These are phyloP conservation scores for Phylloscopus trochiloides DNA, from an alignment of 2,113 vertebrate species.

Conservation along the genomic window DNA sequence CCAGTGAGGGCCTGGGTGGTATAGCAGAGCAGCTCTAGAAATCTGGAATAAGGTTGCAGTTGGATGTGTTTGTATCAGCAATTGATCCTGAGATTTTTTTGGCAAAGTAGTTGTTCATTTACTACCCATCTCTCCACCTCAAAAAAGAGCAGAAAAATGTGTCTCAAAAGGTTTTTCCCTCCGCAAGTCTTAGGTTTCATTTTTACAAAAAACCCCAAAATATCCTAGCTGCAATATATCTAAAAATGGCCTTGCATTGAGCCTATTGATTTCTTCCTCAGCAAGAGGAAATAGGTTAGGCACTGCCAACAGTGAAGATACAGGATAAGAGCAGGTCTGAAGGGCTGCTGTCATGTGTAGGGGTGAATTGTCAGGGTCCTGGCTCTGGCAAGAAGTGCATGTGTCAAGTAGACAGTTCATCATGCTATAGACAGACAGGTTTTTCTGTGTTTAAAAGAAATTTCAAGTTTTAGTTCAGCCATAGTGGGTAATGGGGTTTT, in stretches of 20 bases:
- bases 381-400: neutral
- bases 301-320: neutral
- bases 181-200: neutral
- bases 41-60: neutral
- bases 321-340: neutral
- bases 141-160: neutral
- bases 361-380: neutral
- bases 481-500: neutral
- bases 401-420: too few species aligned
- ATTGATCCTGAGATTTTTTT: neutral
- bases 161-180: neutral
- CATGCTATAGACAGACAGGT: neutral
- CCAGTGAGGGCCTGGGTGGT: neutral
- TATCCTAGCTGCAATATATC: neutral
- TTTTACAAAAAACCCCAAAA: neutral
- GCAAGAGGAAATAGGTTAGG: neutral
- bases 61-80: neutral
- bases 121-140: accelerated
- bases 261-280: neutral
- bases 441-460: neutral
- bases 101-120: neutral
- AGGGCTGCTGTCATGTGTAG: neutral
- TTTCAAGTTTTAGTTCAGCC: neutral
- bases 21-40: neutral
- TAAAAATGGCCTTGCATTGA: neutral